Conservation (phyloP, 2,113 vertebrate genomes). For the Nerophis ophidion region DNA sequence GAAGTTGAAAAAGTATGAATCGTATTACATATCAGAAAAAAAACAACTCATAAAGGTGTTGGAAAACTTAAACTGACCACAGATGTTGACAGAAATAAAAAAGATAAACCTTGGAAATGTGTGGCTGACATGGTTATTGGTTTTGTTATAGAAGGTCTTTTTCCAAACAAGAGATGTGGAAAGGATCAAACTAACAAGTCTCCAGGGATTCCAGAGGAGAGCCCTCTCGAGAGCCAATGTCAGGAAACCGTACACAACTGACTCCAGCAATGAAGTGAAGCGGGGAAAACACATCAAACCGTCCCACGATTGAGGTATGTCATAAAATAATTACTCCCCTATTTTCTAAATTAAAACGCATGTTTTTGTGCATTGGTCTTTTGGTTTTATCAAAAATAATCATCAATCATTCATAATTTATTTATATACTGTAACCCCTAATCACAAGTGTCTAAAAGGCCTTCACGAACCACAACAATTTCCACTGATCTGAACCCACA, state of each 20-base stretch:
- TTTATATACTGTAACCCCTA: too few relatives aligned
- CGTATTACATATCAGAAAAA: too few relatives aligned
- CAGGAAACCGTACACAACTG: neutral
- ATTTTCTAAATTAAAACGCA: too few relatives aligned
- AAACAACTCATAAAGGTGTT: neutral
- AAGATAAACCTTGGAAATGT: neutral
- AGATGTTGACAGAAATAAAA: conserved; percentile 9
- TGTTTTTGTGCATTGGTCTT: too few relatives aligned
- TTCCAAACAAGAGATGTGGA: conserved; percentile 1
- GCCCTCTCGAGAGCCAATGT: neutral
- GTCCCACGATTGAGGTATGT: too few relatives aligned
- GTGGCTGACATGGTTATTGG: neutral
- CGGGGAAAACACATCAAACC: neutral
- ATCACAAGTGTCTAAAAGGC: too few relatives aligned
- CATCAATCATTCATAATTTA: too few relatives aligned
- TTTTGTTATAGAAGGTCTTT: neutral
- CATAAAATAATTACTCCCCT: too few relatives aligned
- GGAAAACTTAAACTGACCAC: neutral
- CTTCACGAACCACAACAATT: too few relatives aligned
- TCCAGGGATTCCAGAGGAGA: neutral
- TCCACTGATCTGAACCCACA: too few relatives aligned
- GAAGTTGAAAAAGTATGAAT: neutral
- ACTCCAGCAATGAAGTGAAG: neutral
- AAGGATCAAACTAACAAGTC: neutral
- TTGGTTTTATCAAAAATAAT: too few relatives aligned